Evolutionary conservation across 2,797 vertebrate species (phyloP).

Genomic region (Simalia tracyae): DNA sequence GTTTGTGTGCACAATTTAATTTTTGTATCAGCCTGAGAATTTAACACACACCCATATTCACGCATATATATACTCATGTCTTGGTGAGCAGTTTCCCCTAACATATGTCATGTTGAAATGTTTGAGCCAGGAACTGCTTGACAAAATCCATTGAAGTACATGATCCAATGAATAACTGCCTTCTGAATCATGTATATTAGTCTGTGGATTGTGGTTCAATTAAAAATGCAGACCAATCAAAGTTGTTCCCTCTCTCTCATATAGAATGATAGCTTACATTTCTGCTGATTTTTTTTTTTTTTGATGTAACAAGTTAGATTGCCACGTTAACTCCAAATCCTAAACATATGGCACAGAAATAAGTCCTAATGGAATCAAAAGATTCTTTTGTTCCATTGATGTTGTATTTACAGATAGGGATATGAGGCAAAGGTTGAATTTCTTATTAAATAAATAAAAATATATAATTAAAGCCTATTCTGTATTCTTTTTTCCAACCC

Average conservation of each 20-base stretch:
- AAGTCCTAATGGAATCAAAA: background rate
- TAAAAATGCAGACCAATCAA: background rate
- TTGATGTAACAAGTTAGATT: background rate
- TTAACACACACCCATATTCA: background rate
- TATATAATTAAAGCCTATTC: background rate
- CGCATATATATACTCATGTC: too few relatives aligned
- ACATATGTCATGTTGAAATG: background rate
- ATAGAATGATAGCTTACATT: background rate
- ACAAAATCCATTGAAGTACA: background rate
- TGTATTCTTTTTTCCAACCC: slow-evolving; percentile 14
- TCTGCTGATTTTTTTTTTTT: background rate
- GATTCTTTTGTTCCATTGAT: background rate
- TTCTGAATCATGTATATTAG: background rate
- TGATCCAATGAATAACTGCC: background rate
- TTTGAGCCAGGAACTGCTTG: background rate
- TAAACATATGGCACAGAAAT: background rate
- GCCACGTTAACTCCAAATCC: background rate
- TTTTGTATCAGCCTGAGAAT: background rate
- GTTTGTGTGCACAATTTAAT: background rate
- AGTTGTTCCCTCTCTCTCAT: background rate
- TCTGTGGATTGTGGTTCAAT: background rate
- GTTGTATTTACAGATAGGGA: background rate
- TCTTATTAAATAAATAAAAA: slow-evolving; percentile 35
- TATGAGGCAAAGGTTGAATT: background rate
- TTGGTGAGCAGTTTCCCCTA: background rate